phyloP scores from a whole-genome alignment of 2,888 invertebrate genomes.

The Luffia ferchaultella region DNA sequence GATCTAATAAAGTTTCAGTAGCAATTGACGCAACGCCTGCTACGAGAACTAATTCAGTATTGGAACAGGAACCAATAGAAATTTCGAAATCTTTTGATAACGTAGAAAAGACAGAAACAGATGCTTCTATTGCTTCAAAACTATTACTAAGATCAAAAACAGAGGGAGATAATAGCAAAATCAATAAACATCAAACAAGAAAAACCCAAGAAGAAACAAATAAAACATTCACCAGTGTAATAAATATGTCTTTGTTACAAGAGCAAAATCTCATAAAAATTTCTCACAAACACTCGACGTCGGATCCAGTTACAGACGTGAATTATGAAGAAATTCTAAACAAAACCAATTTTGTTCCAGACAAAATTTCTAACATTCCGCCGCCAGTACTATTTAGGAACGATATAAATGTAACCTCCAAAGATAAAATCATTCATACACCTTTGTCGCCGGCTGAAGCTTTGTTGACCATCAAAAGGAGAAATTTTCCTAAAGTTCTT shows the following conservation, averaged over 20 bases:
- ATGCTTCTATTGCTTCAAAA: constrained; percentile 31
- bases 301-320: constrained; percentile 72
- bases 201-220: constrained; percentile 10
- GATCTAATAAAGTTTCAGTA: constrained; percentile 76
- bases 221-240: constrained; percentile 42
- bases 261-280: constrained; percentile 44
- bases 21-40: constrained; percentile 82
- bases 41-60: constrained; percentile 74
- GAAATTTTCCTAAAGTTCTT: constrained; percentile 86
- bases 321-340: constrained; percentile 40
- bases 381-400: constrained; percentile 56
- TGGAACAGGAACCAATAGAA: constrained; percentile 81
- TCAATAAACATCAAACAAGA: constrained; percentile 11
- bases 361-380: constrained; percentile 30
- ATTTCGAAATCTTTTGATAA: constrained; percentile 70
- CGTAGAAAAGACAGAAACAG: constrained; percentile 27
- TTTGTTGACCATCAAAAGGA: constrained; percentile 73
- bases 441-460: constrained; percentile 74
- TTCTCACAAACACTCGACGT: constrained; percentile 71
- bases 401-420: constrained; percentile 80
- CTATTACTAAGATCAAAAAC: constrained; percentile 50
- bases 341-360: constrained; percentile 23
- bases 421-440: constrained; percentile 56
- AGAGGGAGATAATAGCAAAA: constrained; percentile 24
- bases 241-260: constrained; percentile 38